These are phyloP conservation scores for Parambassis ranga DNA, from an alignment of 2,797 vertebrate genomes.

Conservation along the genomic window DNA sequence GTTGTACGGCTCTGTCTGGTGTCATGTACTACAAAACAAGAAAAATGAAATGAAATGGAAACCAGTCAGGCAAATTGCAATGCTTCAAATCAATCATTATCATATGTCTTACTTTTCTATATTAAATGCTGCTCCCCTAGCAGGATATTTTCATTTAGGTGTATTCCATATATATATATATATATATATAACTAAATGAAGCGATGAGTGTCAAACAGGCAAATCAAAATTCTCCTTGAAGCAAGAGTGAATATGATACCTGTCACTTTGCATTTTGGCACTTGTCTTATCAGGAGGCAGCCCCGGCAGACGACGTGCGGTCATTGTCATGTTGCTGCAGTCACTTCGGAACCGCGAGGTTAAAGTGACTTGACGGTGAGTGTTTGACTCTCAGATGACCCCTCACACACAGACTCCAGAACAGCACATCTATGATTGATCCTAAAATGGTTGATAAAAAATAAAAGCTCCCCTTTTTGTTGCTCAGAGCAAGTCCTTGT, in stretches of 20 bases:
- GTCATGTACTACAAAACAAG: not conserved
- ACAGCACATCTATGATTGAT: slow-evolving; percentile 22
- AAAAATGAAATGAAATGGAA: not conserved
- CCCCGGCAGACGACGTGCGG: slow-evolving; percentile 11
- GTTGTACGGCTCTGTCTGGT: not conserved
- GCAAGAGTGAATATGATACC: slow-evolving; percentile 33
- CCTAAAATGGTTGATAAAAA: slow-evolving; percentile 5
- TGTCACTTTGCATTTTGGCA: slow-evolving; percentile 32
- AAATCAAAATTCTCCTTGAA: slow-evolving; percentile 5
- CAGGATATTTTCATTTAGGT: too few relatives aligned
- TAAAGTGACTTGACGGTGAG: slow-evolving; percentile 16
- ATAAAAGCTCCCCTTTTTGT: not conserved
- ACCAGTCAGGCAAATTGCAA: not conserved
- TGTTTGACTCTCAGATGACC: slow-evolving; percentile 42
- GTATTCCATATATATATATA: not conserved
- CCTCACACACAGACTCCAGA: slow-evolving; percentile 4
- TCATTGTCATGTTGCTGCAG: slow-evolving; percentile 46
- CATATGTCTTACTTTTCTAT: not conserved
- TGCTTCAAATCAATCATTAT: not conserved
- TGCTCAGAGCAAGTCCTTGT: slow-evolving; percentile 6
- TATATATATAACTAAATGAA: too few relatives aligned
- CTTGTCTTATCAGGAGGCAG: slow-evolving; percentile 23
- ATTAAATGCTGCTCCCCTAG: too few relatives aligned
- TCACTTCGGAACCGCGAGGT: slow-evolving; percentile 30
- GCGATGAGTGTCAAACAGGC: not conserved